A percentile compares a stretch with the other conserved stretches of the same genome.
Evolutionary conservation across 2,113 vertebrate genomes (phyloP).

Genomic region (Ameiurus melas): DNA sequence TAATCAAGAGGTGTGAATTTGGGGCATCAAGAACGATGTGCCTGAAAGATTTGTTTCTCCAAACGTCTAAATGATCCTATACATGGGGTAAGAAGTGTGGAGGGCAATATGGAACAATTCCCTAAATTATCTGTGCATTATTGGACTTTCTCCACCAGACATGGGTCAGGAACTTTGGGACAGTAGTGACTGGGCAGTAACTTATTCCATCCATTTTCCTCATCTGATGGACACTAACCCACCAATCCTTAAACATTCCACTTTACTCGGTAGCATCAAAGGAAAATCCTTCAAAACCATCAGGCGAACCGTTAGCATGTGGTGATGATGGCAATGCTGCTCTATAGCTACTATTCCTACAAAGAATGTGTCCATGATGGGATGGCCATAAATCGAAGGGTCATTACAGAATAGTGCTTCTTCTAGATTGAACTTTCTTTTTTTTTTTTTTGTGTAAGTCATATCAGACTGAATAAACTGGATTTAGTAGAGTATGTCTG

Average conservation of each 20-base stretch:
- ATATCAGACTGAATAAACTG: conserved; percentile 54
- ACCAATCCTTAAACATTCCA: neutral
- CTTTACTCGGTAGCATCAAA: neutral
- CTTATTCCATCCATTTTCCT: neutral
- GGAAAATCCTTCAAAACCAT: conserved; percentile 24
- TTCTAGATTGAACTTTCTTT: conserved; percentile 9
- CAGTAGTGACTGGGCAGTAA: neutral
- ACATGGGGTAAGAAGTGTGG: neutral
- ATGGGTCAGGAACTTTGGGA: neutral
- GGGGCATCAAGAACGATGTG: neutral
- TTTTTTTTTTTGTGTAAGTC: conserved; percentile 47
- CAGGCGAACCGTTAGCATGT: conserved; percentile 52
- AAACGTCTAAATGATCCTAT: neutral
- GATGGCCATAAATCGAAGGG: conserved; percentile 45
- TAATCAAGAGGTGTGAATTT: neutral
- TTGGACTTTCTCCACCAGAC: neutral
- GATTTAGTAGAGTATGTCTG: neutral
- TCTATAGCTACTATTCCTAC: conserved; percentile 11
- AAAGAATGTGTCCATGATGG: conserved; percentile 11
- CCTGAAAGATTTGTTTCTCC: neutral
- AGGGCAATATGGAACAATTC: neutral
- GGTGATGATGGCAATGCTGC: conserved; percentile 17
- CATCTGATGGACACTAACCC: neutral
- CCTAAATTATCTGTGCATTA: neutral
- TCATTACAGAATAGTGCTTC: conserved; percentile 39